phyloP scores from a whole-genome alignment of 2,113 vertebrate species.

The Clupea harengus region DNA sequence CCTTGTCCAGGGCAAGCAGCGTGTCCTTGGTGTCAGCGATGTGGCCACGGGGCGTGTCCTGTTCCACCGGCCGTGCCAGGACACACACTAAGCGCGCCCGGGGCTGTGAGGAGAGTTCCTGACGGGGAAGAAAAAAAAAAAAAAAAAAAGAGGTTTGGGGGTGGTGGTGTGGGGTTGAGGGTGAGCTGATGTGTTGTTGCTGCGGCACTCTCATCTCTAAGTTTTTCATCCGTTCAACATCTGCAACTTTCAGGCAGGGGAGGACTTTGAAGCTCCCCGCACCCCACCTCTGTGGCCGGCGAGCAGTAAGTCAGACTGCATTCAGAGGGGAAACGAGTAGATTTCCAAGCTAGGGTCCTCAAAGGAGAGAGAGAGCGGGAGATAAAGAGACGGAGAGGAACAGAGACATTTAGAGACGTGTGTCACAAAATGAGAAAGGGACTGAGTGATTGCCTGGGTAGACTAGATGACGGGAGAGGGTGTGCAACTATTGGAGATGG shows the following conservation, averaged over 20 bases:
- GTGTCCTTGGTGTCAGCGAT: constrained; percentile 34
- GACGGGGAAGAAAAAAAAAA: background rate
- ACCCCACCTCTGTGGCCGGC: background rate
- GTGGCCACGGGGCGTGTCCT: constrained; percentile 34
- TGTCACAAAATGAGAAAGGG: background rate
- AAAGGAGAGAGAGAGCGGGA: background rate
- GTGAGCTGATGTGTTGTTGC: constrained; percentile 37
- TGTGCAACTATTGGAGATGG: background rate
- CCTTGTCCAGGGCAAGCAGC: constrained; percentile 44
- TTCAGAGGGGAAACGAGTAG: background rate
- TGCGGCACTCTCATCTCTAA: constrained; percentile 29
- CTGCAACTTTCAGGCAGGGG: background rate
- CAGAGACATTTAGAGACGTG: background rate
- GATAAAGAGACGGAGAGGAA: background rate
- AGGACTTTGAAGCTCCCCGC: background rate
- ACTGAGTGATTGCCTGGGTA: background rate
- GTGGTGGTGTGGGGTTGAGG: background rate
- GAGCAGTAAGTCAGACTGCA: constrained; percentile 9
- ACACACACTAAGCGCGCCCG: constrained; percentile 41
- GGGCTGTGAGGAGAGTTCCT: constrained; percentile 28
- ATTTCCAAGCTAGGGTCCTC: background rate
- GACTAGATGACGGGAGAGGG: background rate
- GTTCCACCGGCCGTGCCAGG: constrained; percentile 47
- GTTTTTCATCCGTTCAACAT: constrained; percentile 31
- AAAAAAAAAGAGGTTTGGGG: background rate